phyloP scores from a whole-genome alignment of 2,113 vertebrate species.

The Tinamus guttatus region DNA sequence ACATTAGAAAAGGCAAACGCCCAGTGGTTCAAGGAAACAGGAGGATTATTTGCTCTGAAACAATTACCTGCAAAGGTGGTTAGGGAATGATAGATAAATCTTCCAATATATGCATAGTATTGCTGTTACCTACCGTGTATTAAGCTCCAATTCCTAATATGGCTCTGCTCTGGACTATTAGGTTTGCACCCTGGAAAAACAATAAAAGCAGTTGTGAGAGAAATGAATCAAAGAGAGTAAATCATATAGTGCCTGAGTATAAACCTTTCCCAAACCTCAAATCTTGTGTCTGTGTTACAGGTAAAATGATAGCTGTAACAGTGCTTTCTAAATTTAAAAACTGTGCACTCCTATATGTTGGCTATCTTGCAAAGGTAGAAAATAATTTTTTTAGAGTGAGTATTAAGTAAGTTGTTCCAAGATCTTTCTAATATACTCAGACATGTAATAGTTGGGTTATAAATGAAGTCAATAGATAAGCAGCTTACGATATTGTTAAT shows the following conservation, averaged over 20 bases:
- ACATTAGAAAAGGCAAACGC: accelerated
- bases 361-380: background rate
- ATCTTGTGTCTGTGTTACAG: background rate
- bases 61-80: too few species aligned
- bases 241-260: background rate
- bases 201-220: background rate
- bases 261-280: background rate
- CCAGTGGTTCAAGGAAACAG: background rate
- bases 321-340: background rate
- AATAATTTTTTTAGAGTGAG: background rate
- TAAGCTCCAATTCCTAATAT: constrained; percentile 29
- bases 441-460: background rate
- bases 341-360: accelerated
- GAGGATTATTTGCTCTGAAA: background rate
- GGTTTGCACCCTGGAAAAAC: constrained; percentile 45
- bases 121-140: background rate
- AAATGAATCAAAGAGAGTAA: background rate
- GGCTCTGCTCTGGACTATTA: constrained; percentile 58
- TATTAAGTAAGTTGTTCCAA: background rate
- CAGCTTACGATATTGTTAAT: background rate
- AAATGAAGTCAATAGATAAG: background rate
- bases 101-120: accelerated
- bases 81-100: background rate
- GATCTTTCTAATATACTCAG: background rate
- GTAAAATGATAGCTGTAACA: background rate